Evolutionary conservation across 2,888 invertebrate genomes (phyloP).

Genomic region (Parnassius smintheus): DNA sequence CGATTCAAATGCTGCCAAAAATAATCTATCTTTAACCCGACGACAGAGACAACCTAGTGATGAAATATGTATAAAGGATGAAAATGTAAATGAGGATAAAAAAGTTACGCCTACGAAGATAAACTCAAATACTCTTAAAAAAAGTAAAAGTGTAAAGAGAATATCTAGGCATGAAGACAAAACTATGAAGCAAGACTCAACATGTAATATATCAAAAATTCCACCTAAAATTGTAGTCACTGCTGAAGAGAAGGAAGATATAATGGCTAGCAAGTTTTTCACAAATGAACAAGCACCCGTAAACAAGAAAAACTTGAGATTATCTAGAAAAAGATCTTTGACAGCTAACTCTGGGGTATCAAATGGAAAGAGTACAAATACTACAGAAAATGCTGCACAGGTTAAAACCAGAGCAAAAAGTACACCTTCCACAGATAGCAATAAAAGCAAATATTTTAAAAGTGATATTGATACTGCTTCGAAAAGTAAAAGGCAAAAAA

Average conservation of each 20-base stretch:
- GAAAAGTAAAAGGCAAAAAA: slow-evolving; percentile 38
- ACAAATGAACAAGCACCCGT: slow-evolving; percentile 6
- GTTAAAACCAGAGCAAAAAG: slow-evolving; percentile 56
- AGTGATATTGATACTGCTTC: slow-evolving; percentile 27
- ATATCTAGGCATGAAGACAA: slow-evolving; percentile 15
- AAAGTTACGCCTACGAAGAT: neutral
- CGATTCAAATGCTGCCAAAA: slow-evolving; percentile 4
- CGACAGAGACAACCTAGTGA: slow-evolving; percentile 17
- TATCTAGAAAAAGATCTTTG: slow-evolving; percentile 42
- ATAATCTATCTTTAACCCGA: slow-evolving; percentile 29
- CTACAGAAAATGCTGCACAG: slow-evolving; percentile 26
- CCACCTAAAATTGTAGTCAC: slow-evolving; percentile 22
- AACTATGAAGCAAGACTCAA: slow-evolving; percentile 9
- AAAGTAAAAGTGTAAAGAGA: slow-evolving; percentile 25
- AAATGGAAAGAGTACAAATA: slow-evolving; percentile 7
- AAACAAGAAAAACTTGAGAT: slow-evolving; percentile 21
- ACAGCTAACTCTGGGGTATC: slow-evolving; percentile 38
- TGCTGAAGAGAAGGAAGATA: slow-evolving; percentile 18
- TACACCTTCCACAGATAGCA: slow-evolving; percentile 44
- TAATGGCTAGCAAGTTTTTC: slow-evolving; percentile 23
- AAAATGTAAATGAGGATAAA: slow-evolving; percentile 5
- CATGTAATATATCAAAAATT: slow-evolving; percentile 16
- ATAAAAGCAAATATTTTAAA: slow-evolving; percentile 65
- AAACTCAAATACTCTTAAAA: slow-evolving; percentile 5
- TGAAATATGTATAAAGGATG: slow-evolving; percentile 3